Percentiles rank a stretch among this genome's conserved stretches.
phyloP scores from a whole-genome alignment of 1,140 invertebrate species.

The Scaptomyza graminum region DNA sequence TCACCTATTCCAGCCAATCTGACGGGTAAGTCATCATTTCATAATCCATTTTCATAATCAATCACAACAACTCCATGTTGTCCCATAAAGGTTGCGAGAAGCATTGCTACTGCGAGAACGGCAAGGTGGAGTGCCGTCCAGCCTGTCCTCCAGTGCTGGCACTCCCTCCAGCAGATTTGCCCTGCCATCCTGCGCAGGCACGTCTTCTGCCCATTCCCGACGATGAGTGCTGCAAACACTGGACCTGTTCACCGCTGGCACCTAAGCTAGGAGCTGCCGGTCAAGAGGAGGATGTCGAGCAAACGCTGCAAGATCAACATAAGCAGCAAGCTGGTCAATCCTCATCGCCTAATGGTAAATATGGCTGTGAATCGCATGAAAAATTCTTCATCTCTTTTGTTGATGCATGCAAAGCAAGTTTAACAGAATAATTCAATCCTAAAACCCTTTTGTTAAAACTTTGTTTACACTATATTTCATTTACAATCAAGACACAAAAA shows the following conservation, averaged over 20 bases:
- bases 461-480: neutral
- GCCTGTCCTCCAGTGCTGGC: constrained; percentile 90
- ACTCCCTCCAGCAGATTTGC: constrained; percentile 88
- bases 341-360: constrained; percentile 56
- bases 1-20: constrained; percentile 87
- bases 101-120: constrained; percentile 93
- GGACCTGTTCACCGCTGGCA: constrained; percentile 86
- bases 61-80: constrained; percentile 1
- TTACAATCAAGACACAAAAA: no score
- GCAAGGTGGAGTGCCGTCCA: constrained; percentile 92
- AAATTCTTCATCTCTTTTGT: neutral
- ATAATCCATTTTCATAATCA: neutral
- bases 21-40: constrained; percentile 82
- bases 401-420: neutral
- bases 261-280: constrained; percentile 53
- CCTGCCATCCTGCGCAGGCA: constrained; percentile 88
- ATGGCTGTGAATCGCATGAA: constrained; percentile 16
- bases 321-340: constrained; percentile 3
- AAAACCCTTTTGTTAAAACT: neutral
- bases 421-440: constrained; percentile 12
- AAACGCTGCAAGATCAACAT: neutral
- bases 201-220: constrained; percentile 88
- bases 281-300: constrained; percentile 20
- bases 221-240: constrained; percentile 91
- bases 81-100: constrained; percentile 90